A percentile compares a stretch with the other conserved stretches of the same genome.
Conservation (phyloP, 2,888 invertebrate genomes). For the Mongoloraphidia duomilia region DNA sequence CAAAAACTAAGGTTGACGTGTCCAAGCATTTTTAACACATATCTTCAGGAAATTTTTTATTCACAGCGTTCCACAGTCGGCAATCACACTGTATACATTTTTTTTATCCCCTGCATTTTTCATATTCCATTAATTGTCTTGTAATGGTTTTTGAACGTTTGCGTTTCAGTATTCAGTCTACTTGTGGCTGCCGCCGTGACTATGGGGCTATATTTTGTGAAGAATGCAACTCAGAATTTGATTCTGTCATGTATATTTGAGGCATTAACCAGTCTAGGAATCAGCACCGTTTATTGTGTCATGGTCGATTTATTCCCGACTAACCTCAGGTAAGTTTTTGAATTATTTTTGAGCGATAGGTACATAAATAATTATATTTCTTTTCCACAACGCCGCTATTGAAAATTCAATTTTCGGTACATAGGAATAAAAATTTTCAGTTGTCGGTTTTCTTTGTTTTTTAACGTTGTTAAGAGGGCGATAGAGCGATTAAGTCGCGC, state of each 20-base stretch:
- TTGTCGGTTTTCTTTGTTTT: no score
- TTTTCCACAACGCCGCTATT: no score
- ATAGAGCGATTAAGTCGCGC: no score
- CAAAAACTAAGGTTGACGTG: no score
- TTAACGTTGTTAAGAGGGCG: no score
- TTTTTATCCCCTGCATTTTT: not conserved
- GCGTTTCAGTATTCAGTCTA: conserved; percentile 54
- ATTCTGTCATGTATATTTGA: conserved; percentile 66
- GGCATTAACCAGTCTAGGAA: conserved; percentile 63
- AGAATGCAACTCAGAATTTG: conserved; percentile 54
- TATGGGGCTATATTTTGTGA: conserved; percentile 59
- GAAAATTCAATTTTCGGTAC: no score
- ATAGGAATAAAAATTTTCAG: no score
- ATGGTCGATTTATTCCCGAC: conserved; percentile 73
- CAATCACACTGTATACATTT: no score
- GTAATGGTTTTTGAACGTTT: not conserved
- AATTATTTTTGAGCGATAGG: not conserved
- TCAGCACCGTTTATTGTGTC: conserved; percentile 67
- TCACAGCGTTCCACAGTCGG: no score
- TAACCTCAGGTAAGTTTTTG: conserved; percentile 49
- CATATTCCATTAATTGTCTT: not conserved
- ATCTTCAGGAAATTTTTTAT: no score
- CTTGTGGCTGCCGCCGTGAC: conserved; percentile 57
- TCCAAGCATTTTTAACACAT: no score
- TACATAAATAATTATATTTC: no score